Percentiles rank a stretch among this genome's conserved stretches.
phyloP scores from a whole-genome alignment of 2,888 invertebrate genomes.

The Chelonus formosanus region DNA sequence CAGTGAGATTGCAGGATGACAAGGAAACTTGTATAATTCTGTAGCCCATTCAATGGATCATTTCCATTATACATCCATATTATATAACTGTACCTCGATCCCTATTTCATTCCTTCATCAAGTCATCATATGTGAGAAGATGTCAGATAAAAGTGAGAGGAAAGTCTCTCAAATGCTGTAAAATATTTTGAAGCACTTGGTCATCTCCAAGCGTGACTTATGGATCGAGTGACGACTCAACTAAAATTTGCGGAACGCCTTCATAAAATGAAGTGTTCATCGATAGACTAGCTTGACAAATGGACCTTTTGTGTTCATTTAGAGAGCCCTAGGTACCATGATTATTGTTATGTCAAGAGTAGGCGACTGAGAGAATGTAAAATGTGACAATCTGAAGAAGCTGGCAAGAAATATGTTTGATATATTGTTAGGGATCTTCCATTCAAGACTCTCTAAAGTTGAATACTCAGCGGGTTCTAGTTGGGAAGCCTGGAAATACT shows the following conservation, averaged over 20 bases:
- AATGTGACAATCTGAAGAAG: constrained; percentile 1
- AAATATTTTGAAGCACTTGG: neutral
- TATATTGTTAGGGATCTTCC: neutral
- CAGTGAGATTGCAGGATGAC: constrained; percentile 52
- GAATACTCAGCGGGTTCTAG: neutral
- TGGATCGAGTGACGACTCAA: constrained; percentile 10
- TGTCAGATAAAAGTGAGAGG: neutral
- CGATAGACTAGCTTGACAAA: constrained; percentile 47
- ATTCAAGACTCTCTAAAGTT: neutral
- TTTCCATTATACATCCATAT: neutral
- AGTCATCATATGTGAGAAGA: too few relatives aligned
- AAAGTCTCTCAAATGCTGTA: neutral
- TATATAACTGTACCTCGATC: neutral
- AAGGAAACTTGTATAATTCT: constrained; percentile 26
- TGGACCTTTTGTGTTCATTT: constrained; percentile 42
- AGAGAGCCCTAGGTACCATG: constrained; percentile 8
- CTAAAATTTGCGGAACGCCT: constrained; percentile 31
- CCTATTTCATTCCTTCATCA: too few relatives aligned
- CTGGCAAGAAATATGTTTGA: too few relatives aligned
- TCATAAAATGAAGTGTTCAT: constrained; percentile 48
- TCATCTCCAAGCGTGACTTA: neutral
- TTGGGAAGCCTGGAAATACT: constrained; percentile 2
- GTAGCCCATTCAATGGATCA: constrained; percentile 12
- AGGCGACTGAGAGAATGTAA: neutral
- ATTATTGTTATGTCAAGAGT: constrained; percentile 32